phyloP scores from a whole-genome alignment of 2,797 vertebrate genomes.

The Myripristis jacobus region DNA sequence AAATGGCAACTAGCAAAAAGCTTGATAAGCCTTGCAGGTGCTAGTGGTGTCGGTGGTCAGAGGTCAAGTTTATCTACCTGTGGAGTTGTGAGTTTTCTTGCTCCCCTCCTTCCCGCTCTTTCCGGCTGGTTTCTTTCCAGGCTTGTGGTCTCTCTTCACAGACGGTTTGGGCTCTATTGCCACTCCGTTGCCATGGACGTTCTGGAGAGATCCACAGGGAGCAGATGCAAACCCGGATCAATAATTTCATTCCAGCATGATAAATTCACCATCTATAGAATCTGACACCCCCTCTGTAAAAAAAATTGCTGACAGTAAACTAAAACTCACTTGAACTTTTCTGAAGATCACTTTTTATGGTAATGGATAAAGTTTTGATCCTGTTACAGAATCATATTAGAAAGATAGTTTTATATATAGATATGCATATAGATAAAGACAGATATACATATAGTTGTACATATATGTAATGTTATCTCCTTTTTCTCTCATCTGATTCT shows the following conservation, averaged over 20 bases:
- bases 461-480: too few relatives aligned
- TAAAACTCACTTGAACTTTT: background rate
- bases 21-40: too few relatives aligned
- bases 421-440: too few relatives aligned
- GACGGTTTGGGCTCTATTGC: slow-evolving; percentile 78
- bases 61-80: too few relatives aligned
- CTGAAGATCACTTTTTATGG: background rate
- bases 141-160: slow-evolving; percentile 84
- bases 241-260: background rate
- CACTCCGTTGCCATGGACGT: slow-evolving; percentile 64
- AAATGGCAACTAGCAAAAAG: too few relatives aligned
- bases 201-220: slow-evolving; percentile 69
- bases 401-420: too few relatives aligned
- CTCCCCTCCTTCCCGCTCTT: slow-evolving; percentile 80
- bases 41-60: too few relatives aligned
- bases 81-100: slow-evolving; percentile 69
- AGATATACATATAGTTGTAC: too few relatives aligned
- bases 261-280: background rate
- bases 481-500: background rate
- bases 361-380: too few relatives aligned
- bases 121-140: slow-evolving; percentile 82
- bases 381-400: background rate
- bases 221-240: background rate
- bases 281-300: background rate
- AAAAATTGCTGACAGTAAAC: background rate